These are phyloP conservation scores for Synanthedon tipuliformis DNA, from an alignment of 2,888 invertebrate species.

Conservation along the genomic window DNA sequence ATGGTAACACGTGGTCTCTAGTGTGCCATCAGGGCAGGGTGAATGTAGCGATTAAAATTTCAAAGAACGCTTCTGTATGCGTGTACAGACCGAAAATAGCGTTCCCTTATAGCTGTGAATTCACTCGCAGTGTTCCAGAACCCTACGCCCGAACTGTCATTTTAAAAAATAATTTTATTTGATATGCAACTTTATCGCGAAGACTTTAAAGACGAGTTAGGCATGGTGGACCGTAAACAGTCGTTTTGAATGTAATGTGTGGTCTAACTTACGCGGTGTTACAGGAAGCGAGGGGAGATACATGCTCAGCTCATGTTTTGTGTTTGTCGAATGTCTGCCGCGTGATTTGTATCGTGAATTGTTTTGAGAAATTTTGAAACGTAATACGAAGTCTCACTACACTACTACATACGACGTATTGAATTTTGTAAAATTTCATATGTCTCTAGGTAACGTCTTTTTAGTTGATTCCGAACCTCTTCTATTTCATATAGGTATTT, in stretches of 20 bases:
- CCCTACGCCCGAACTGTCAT: slow-evolving; percentile 19
- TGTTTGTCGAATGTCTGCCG: slow-evolving; percentile 40
- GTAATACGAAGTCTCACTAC: too few relatives aligned
- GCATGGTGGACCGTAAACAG: slow-evolving; percentile 15
- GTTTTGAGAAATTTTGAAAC: slow-evolving; percentile 6
- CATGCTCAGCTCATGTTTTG: slow-evolving; percentile 34
- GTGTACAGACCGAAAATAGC: slow-evolving; percentile 55
- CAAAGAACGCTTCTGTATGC: slow-evolving; percentile 59
- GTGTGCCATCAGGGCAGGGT: slow-evolving; percentile 57
- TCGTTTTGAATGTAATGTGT: slow-evolving; percentile 36
- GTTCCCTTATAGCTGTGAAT: slow-evolving; percentile 40
- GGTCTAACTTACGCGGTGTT: slow-evolving; percentile 41
- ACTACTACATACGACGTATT: too few relatives aligned
- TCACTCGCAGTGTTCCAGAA: slow-evolving; percentile 33
- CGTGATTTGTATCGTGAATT: slow-evolving; percentile 48
- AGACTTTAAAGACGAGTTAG: slow-evolving; percentile 16
- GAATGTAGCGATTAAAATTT: slow-evolving; percentile 69
- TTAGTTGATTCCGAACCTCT: too few relatives aligned
- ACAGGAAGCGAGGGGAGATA: slow-evolving; percentile 62
- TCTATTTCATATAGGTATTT: too few relatives aligned
- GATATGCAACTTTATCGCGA: slow-evolving; percentile 34
- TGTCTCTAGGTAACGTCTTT: too few relatives aligned
- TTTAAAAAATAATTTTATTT: slow-evolving; percentile 14
- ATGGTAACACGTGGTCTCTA: slow-evolving; percentile 37
- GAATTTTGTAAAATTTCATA: too few relatives aligned